Evolutionary conservation across 1,140 invertebrate species (phyloP).

Genomic region (Luehdorfia chinensis): DNA sequence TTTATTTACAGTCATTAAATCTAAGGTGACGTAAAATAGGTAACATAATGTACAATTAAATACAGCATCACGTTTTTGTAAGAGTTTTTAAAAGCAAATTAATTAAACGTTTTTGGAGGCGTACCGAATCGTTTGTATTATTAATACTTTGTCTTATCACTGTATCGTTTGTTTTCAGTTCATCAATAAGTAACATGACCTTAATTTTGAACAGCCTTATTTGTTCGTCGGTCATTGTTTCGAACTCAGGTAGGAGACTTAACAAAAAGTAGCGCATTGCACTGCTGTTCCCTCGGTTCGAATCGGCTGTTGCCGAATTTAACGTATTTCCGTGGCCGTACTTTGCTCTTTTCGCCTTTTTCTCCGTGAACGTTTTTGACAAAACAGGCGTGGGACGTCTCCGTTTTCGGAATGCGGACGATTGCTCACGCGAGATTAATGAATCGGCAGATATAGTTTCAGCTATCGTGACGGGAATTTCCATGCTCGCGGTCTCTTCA

Average conservation of each 20-base stretch:
- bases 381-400: slow-evolving; percentile 2
- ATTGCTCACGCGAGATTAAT: not conserved
- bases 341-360: slow-evolving; percentile 11
- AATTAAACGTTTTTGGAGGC: slow-evolving; percentile 21
- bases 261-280: slow-evolving; percentile 36
- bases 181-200: slow-evolving; percentile 29
- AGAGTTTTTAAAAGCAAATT: slow-evolving; percentile 21
- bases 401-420: slow-evolving; percentile 10
- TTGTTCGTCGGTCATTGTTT: slow-evolving; percentile 31
- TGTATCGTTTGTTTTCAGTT: slow-evolving; percentile 24
- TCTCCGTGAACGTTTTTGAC: not conserved
- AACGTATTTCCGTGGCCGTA: slow-evolving; percentile 5
- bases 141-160: slow-evolving; percentile 17
- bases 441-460: not conserved
- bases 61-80: not conserved
- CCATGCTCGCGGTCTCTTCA: slow-evolving; percentile 13
- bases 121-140: not conserved
- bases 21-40: too few relatives aligned
- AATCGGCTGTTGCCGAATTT: slow-evolving; percentile 10
- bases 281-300: slow-evolving; percentile 13
- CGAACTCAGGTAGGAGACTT: slow-evolving; percentile 36
- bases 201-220: slow-evolving; percentile 31
- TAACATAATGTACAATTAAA: too few relatives aligned
- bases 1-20: too few relatives aligned
- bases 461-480: slow-evolving; percentile 4